Evolutionary conservation across 2,113 vertebrate genomes (phyloP), one percentile per base, ranked within the genome.

Genomic region (Lophochroa leadbeateri): DNA sequence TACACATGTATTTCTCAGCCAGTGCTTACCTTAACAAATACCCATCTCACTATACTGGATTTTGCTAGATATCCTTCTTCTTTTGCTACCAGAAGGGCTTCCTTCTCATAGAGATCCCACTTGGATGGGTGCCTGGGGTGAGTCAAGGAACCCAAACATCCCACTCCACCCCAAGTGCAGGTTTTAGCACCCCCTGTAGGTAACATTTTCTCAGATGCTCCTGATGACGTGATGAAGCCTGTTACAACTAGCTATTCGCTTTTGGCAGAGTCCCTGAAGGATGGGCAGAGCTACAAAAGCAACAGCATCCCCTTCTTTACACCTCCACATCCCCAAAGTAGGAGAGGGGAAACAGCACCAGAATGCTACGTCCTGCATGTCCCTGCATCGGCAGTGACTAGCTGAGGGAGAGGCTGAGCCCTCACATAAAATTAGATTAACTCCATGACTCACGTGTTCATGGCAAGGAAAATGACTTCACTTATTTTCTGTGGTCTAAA

Each of bases 361-460:
- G 91, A 90, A 95, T 72, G 43, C n/a, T 46, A 37, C 15, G 61
- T 94, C 75, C 87, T 2, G 6, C 49, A 9, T 46, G 49, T 90
- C 44, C 44, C 53, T 0, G 1, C 43, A 60, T 31, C 6, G 2
- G 37, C 76, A 90, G 88, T 60, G 72, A 95, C 53, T 60, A 58
- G 58, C 71, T 88, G 63, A 90, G 41, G 67, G 75, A 70, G 82
- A 68, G 13, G 88, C 63, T 49, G 53, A 90, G 63, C 58, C 46
- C 50, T 86, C 18, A 33, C 9, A 50, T 50, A 70, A 96, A 94
- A 70, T 39, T 81, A 88, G 55, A 86, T 55, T 6, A 88, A 85
- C 12, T 92, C 79, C 21, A 35, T 95, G 85, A 95, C 50, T 97
- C 96, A 92, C 7, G 33, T 50, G 44, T 31, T 86, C 79, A 71